Evolutionary conservation across 2,888 invertebrate species (phyloP).

Genomic region (Stegana nigrithorax): DNA sequence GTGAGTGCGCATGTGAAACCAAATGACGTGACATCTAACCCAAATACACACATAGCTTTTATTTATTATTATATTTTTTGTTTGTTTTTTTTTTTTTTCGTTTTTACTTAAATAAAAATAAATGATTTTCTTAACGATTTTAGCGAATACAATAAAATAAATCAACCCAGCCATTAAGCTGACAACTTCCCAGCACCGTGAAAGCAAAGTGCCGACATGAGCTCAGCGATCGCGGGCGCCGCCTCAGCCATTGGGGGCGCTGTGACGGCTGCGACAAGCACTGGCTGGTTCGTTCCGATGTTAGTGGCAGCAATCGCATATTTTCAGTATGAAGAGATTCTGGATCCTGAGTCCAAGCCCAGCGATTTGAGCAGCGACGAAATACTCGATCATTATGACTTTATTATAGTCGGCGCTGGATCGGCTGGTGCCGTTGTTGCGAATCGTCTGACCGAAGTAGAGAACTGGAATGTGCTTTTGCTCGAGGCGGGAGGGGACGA

Average conservation of each 20-base stretch:
- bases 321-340: slow-evolving; percentile 86
- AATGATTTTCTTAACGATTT: no score
- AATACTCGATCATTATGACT: slow-evolving; percentile 79
- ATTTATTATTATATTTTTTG: no score
- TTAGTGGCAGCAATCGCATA: slow-evolving; percentile 87
- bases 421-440: slow-evolving; percentile 91
- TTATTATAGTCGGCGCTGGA: slow-evolving; percentile 87
- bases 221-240: slow-evolving; percentile 73
- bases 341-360: slow-evolving; percentile 84
- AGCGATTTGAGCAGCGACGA: slow-evolving; percentile 77
- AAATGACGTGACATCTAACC: no score
- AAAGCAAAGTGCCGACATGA: slow-evolving; percentile 70
- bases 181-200: not conserved
- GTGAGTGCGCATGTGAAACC: no score
- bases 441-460: slow-evolving; percentile 82
- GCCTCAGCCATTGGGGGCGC: slow-evolving; percentile 78
- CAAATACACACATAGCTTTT: no score
- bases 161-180: no score
- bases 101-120: no score
- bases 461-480: slow-evolving; percentile 82
- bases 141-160: no score
- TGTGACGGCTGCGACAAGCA: slow-evolving; percentile 76
- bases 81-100: no score
- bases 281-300: slow-evolving; percentile 86
- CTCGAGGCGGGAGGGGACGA: slow-evolving; percentile 92